Evolutionary conservation across 2,797 vertebrate genomes (phyloP), one percentile per base, ranked within the genome.

Genomic region (Saxicola maurus): DNA sequence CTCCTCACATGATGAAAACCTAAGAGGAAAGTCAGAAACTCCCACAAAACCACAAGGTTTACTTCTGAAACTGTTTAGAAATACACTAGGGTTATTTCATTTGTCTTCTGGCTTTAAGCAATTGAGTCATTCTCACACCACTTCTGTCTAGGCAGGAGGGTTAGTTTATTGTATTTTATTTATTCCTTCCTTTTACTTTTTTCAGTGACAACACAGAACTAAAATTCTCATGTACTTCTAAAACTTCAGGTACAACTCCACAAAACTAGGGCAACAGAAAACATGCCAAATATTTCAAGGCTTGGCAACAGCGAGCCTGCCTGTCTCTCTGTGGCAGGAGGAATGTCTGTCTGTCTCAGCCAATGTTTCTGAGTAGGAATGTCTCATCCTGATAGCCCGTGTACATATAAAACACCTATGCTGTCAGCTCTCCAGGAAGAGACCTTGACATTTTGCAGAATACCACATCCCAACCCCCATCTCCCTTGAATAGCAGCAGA

Each of bases 231-330:
- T 35, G 28, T 64, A 69, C 56, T 90, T 87, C 48, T 49, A 91
- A 81, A 93, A 96, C 77, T 96, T 92, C 87, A 87, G 90, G 64
- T 93, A 93, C 74, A 94, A 94, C 94, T 95, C 87, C 81, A 88
- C 80, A 91, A 91, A 95, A 95, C 73, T 95, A 93, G 93, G 95
- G 94, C 93, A 93, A 78, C 7, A 93, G 87, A 94, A 87, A 95
- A 95, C 87, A 81, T 76, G 95, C 92, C 94, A 96, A 93, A 91
- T 82, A 92, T 67, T 94, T 89, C 82, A 91, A 91, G 82, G 89
- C 89, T 95, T 96, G 94, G 94, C 90, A 96, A 72, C 62, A 75
- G 85, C 7, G 69, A 82, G 82, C 87, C 84, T 95, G 94, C 88
- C 82, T 92, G 91, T 92, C 87, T 94, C 67, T 23, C 67, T 10